Evolutionary conservation across 2,113 vertebrate genomes (phyloP), one percentile per base, ranked within the genome.

Genomic region (Colinus virginianus): DNA sequence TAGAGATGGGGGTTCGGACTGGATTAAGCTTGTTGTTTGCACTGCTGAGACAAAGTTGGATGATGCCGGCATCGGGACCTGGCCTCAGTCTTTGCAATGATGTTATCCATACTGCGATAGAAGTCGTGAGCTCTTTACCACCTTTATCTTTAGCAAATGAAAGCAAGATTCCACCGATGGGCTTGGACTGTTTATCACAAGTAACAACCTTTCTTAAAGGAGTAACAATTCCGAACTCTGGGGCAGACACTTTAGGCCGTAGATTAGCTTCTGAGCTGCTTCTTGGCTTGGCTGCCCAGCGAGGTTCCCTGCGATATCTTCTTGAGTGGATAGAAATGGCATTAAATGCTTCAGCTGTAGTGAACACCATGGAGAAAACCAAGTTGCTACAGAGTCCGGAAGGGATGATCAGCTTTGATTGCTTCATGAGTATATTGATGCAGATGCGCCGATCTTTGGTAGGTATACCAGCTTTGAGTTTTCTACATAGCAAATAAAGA

Each of bases 371-470:
- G 98, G 99, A 99, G 97, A 98, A 98, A 88, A 98, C 61, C 76
- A 98, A 98, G 91, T 79, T 96, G 63, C 95, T 97, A 3, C 98
- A 97, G 81, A 98, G 94, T 90, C 98, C 98, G 4, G 99, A 99
- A 95, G 99, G 99, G 36, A 98, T 99, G 96, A 99, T 99, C 89
- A 98, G 98, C 84, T 99, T 99, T 28, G 99, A 99, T 81, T 99
- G 99, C 90, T 99, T 99, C 96, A 99, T 99, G 99, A 98, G 97
- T 88, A 99, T 99, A 97, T 96, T 99, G 66, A 98, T 98, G 97
- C 99, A 99, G 96, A 99, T 99, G 99, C 98, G 99, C 51, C 98
- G 99, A n/a, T 99, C 99, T 67, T 88, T 99, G 99, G 99, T 99
- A 96, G 19, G 98, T 98, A 64, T 32, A 76, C 20, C 23, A n/a